phyloP scores from a whole-genome alignment of 2,888 invertebrate genomes.

The Pseudoips prasinana region DNA sequence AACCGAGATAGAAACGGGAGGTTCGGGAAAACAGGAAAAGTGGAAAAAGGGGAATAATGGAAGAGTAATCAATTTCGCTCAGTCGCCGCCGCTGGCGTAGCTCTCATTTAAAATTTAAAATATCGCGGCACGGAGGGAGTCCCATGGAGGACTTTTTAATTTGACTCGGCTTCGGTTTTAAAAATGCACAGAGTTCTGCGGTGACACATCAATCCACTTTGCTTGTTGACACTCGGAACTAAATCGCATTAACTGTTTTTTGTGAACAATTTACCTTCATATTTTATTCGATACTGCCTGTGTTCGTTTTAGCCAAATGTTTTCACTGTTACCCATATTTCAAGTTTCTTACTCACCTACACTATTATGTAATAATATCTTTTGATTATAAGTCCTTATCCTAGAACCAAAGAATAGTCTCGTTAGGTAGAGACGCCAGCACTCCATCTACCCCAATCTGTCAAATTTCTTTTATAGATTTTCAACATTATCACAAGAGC shows the following conservation, averaged over 20 bases:
- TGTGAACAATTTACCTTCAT: conserved; percentile 24
- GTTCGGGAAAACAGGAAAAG: conserved; percentile 66
- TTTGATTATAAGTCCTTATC: too few species aligned
- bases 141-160: conserved; percentile 78
- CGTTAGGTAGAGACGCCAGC: too few species aligned
- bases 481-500: too few species aligned
- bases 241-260: conserved; percentile 45
- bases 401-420: too few species aligned
- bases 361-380: too few species aligned
- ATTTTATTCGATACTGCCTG: too few species aligned
- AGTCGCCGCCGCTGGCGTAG: conserved; percentile 73
- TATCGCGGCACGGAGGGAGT: conserved; percentile 67
- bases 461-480: too few species aligned
- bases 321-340: too few species aligned
- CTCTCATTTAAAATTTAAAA: conserved; percentile 80
- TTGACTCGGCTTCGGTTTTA: conserved; percentile 72
- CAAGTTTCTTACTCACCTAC: too few species aligned
- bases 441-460: too few species aligned
- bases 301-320: too few species aligned
- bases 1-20: conserved; percentile 68
- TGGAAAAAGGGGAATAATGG: conserved; percentile 80
- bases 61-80: conserved; percentile 81
- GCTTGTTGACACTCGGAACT: conserved; percentile 58
- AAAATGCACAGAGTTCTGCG: conserved; percentile 76
- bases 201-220: conserved; percentile 78